A percentile compares a stretch with the other conserved stretches of the same genome.
These are phyloP conservation scores for Channa maculata DNA, from an alignment of 2,113 vertebrate species.

Conservation along the genomic window DNA sequence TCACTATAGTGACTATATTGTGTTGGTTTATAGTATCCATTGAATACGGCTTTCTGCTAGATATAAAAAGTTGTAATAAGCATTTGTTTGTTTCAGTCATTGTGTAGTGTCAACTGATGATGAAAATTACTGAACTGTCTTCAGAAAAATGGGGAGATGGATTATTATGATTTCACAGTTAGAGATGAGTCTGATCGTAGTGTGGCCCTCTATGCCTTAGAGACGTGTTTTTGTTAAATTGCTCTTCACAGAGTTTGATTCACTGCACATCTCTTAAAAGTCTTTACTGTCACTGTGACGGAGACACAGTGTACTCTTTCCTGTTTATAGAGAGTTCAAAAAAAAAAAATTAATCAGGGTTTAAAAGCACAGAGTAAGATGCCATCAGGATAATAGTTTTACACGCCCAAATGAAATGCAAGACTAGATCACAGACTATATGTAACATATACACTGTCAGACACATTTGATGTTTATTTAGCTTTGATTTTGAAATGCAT, in stretches of 20 bases:
- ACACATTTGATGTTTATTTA: too few relatives aligned
- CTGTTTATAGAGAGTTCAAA: constrained; percentile 24
- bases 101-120: background rate
- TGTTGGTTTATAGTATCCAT: too few relatives aligned
- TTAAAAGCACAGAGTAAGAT: constrained; percentile 10
- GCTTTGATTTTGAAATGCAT: too few relatives aligned
- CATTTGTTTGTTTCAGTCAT: background rate
- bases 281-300: too few relatives aligned
- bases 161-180: background rate
- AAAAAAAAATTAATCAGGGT: constrained; percentile 15
- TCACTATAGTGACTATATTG: too few relatives aligned
- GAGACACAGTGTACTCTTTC: too few relatives aligned
- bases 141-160: too few relatives aligned
- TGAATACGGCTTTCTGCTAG: too few relatives aligned
- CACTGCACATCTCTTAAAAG: background rate
- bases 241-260: background rate
- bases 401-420: background rate
- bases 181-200: background rate
- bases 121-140: too few relatives aligned
- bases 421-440: background rate
- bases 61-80: too few relatives aligned
- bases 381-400: background rate
- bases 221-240: background rate
- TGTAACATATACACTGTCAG: background rate
- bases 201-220: background rate